A percentile compares a stretch with the other conserved stretches of the same genome.
These are phyloP conservation scores for Aurelia sp. DNA, from an alignment of 30 jellyfish, hydroid and myxozoan genomes.

Conservation along the genomic window DNA sequence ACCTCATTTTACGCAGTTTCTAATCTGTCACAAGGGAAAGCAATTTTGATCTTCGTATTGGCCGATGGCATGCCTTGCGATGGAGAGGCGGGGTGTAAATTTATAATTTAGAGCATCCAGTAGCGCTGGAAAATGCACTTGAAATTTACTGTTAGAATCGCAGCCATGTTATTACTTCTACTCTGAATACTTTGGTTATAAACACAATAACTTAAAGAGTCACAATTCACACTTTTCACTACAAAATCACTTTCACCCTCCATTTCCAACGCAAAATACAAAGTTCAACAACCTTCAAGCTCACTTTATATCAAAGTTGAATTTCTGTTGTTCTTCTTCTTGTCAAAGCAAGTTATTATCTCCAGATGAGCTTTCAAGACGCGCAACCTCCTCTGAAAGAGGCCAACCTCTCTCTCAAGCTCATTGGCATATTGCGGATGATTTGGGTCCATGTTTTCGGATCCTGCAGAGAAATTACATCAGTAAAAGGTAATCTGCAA, in stretches of 20 bases:
- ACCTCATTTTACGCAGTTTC: no score
- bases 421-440: slow-evolving; percentile 91
- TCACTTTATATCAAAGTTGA: slow-evolving; percentile 53
- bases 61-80: no score
- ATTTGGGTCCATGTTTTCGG: slow-evolving; percentile 76
- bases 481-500: no score
- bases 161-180: no score
- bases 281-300: not conserved
- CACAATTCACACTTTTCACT: not conserved
- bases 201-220: not conserved
- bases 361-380: slow-evolving; percentile 82
- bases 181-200: not conserved
- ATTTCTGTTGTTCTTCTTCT: slow-evolving; percentile 38
- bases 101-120: no score
- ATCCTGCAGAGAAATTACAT: slow-evolving; percentile 26
- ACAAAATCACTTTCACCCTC: not conserved
- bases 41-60: no score
- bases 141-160: no score
- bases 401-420: slow-evolving; percentile 93
- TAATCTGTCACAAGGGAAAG: no score
- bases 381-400: slow-evolving; percentile 85
- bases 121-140: no score
- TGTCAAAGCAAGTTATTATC: slow-evolving; percentile 79
- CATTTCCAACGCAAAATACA: not conserved
- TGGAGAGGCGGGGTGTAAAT: no score